These are phyloP conservation scores for Acrocephalus scirpaceus DNA, from an alignment of 2,797 vertebrate species.

Conservation along the genomic window DNA sequence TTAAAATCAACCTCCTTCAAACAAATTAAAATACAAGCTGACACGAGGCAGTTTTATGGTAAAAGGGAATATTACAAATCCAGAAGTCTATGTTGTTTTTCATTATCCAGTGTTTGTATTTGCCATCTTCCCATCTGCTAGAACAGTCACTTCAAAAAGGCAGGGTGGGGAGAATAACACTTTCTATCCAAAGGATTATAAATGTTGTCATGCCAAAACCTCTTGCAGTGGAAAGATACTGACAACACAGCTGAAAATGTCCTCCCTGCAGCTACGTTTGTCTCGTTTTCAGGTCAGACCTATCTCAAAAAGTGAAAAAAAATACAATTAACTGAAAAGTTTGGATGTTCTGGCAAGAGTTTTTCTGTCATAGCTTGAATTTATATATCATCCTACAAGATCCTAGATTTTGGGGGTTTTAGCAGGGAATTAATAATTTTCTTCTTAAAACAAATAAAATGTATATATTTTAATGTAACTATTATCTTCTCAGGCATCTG, in stretches of 20 bases:
- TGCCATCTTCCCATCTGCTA: constrained; percentile 1
- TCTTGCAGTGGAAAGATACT: constrained; percentile 25
- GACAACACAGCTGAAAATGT: constrained; percentile 7
- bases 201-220: neutral
- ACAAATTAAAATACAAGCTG: neutral
- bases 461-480: rapidly evolving
- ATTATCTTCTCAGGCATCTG: neutral
- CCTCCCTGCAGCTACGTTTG: neutral
- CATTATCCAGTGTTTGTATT: neutral
- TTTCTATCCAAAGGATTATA: constrained; percentile 13
- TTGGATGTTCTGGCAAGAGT: neutral
- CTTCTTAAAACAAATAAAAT: neutral
- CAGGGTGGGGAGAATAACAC: neutral
- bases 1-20: neutral
- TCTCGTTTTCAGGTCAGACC: constrained; percentile 10
- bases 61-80: neutral
- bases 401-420: neutral
- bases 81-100: neutral
- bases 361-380: neutral
- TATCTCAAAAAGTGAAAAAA: neutral
- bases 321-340: neutral
- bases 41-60: neutral
- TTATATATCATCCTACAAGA: neutral
- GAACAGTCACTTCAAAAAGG: neutral
- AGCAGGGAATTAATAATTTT: neutral